Base-by-base conservation (phyloP, 2,797 vertebrate genomes). In the Scleropages formosus region DNA sequence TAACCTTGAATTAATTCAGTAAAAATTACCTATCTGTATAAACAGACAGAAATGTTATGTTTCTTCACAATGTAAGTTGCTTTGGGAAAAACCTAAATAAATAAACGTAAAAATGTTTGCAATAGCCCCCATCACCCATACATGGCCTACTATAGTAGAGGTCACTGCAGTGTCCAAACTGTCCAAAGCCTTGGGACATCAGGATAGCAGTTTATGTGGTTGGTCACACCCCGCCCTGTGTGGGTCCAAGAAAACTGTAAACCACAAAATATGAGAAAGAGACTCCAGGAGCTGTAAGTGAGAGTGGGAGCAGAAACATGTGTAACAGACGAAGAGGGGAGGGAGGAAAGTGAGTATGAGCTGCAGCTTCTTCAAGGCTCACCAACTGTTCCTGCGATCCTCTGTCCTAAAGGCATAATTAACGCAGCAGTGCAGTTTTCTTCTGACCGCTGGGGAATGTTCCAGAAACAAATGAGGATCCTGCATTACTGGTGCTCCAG, bases 141-240 rank as follows among this genome's bases (percentile, higher is more conserved):
- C 94, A 94, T 92, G 93, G 94, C 86, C 95, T 95, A 89, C 94
- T 95, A 88, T 96, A 93, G 82, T 94, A 95, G 78, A 95, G 92
- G 87, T 95, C 93, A 80, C 94, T 95, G 82, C 94, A 95, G 84
- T 96, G 92, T 47, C 94, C 94, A 1, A 95, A 94, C 77, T 94
- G 94, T 83, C 94, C 94, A 39, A 94, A 95, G 79, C 93, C 93
- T 84, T 94, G 94, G 51, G 94, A 94, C 81, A 95, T 92, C 72
- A 95, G 83, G 78, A 95, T 94, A 84, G 95, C 87, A 94, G 90
- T 85, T 94, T 94, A 73, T 94, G 93, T 1, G 94, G 93, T 4
- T 94, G 95, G 89, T 94, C 84, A 95, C 95, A 83, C 31, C 2
- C 6, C 39, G 31, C 31, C 31, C 31, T 39, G 31, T 39, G 31